Conservation (phyloP, 1,140 invertebrate genomes). For the Ylistrum balloti region DNA sequence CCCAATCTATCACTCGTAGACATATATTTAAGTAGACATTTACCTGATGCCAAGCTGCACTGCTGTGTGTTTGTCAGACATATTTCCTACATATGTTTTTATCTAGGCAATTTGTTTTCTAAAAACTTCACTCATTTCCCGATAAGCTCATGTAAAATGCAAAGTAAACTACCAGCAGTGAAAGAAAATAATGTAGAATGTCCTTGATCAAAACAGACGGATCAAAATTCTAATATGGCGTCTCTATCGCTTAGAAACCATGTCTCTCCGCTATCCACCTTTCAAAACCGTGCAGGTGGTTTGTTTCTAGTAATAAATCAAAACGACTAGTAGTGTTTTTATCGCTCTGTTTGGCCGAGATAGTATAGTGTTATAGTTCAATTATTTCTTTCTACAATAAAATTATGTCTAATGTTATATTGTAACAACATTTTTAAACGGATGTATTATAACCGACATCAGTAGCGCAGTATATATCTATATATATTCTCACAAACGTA, state of each 20-base stretch:
- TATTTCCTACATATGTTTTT: neutral
- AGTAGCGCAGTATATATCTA: too few species aligned
- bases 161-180: neutral
- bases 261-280: neutral
- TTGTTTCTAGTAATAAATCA: neutral
- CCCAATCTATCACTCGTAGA: neutral
- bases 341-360: neutral
- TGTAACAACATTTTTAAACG: too few species aligned
- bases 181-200: neutral
- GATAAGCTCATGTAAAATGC: neutral
- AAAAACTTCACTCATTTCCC: neutral
- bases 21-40: neutral
- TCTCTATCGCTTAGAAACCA: neutral
- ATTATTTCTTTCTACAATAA: too few species aligned
- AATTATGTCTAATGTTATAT: too few species aligned
- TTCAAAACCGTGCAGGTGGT: neutral
- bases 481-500: too few species aligned
- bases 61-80: neutral
- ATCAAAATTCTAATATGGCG: slow-evolving; percentile 11
- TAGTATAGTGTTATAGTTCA: too few species aligned
- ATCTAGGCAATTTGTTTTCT: neutral
- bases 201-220: slow-evolving; percentile 23
- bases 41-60: neutral
- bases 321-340: neutral
- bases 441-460: too few species aligned